Conservation (phyloP, 2,797 vertebrate genomes). For the Propithecus deckenii region DNA sequence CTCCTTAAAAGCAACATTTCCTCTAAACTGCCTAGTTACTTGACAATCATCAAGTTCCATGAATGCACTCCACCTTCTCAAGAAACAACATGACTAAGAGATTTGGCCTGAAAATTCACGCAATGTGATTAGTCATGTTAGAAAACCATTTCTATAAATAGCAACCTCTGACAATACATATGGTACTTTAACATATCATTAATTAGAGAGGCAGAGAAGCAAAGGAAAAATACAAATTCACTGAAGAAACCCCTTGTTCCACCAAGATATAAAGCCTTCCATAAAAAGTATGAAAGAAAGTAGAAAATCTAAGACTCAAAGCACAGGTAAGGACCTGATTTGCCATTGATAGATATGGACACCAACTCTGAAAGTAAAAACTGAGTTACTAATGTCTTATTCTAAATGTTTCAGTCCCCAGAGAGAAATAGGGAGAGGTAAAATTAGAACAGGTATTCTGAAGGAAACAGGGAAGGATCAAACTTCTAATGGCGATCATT, state of each 20-base stretch:
- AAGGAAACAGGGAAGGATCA: conserved; percentile 6
- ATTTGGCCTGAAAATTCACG: conserved; percentile 31
- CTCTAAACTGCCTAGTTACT: conserved; percentile 44
- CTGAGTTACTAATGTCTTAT: conserved; percentile 29
- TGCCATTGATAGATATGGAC: neutral
- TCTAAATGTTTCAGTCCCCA: conserved; percentile 23
- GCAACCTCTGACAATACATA: conserved; percentile 32
- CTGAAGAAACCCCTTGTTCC: conserved; percentile 29
- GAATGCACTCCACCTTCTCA: neutral
- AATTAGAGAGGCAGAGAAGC: conserved; percentile 28
- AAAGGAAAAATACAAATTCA: conserved; percentile 50
- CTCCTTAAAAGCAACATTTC: conserved; percentile 34
- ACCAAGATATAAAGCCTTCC: conserved; percentile 33
- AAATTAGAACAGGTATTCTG: conserved; percentile 24
- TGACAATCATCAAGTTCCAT: conserved; percentile 27
- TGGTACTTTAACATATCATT: conserved; percentile 26
- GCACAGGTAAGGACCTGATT: neutral
- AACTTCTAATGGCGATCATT: conserved; percentile 10
- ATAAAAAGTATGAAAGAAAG: conserved; percentile 28
- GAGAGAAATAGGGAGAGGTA: conserved; percentile 13
- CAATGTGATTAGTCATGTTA: conserved; percentile 52
- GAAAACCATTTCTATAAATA: conserved; percentile 52
- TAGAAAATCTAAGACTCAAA: conserved; percentile 1
- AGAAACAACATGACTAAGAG: conserved; percentile 50
- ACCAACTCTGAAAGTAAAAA: conserved; percentile 31